Percentiles rank a stretch among this genome's conserved stretches.
These are phyloP conservation scores for Entelurus aequoreus DNA, from an alignment of 2,113 vertebrate genomes.

Conservation along the genomic window DNA sequence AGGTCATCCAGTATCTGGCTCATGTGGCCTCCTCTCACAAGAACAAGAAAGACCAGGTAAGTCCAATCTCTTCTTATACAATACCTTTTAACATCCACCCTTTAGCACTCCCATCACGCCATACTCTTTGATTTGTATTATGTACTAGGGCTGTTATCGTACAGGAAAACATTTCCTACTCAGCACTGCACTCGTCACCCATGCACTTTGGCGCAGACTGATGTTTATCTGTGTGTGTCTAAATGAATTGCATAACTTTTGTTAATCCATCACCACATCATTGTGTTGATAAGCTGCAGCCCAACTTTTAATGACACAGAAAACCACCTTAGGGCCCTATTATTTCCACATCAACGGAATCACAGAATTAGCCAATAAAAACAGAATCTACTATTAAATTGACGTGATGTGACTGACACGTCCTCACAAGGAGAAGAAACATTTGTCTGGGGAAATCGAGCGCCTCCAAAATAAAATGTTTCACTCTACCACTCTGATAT, in stretches of 20 bases:
- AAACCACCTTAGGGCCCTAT: neutral
- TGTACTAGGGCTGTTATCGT: constrained; percentile 3
- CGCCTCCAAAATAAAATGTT: too few relatives aligned
- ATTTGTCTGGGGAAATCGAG: too few relatives aligned
- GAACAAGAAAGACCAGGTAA: constrained; percentile 96
- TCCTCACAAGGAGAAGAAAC: neutral
- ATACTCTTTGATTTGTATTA: neutral
- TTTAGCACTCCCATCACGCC: constrained; percentile 5
- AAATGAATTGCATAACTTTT: neutral
- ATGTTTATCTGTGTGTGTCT: neutral
- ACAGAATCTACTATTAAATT: too few relatives aligned
- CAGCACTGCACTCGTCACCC: neutral
- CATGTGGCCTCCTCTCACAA: constrained; percentile 97
- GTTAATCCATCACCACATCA: constrained; percentile 16
- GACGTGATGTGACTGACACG: too few relatives aligned
- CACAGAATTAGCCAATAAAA: too few relatives aligned
- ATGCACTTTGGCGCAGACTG: neutral
- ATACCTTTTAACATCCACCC: neutral
- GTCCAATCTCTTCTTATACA: constrained; percentile 18
- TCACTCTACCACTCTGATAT: too few relatives aligned
- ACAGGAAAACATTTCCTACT: constrained; percentile 9
- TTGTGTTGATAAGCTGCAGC: neutral
- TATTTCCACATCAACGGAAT: too few relatives aligned
- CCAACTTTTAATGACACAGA: neutral
- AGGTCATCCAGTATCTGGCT: constrained; percentile 97